Conservation (phyloP, 2,113 vertebrate species). For the Panthera tigris region DNA sequence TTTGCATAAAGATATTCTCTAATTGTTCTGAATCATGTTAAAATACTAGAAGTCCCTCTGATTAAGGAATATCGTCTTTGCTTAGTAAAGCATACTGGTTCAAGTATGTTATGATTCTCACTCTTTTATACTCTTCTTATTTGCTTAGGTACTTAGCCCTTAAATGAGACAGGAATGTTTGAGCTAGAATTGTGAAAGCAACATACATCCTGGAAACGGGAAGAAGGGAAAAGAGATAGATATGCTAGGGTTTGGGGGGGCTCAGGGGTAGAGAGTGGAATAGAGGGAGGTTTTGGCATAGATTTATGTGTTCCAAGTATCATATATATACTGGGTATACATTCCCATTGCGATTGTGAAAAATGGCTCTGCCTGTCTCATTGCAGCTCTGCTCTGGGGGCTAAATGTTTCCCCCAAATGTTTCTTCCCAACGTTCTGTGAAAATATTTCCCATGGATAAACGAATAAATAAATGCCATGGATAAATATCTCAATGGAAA, state of each 20-base stretch:
- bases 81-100: not conserved
- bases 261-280: accelerated
- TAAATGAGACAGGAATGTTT: not conserved
- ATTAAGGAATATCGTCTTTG: not conserved
- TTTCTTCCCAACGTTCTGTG: not conserved
- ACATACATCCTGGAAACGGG: not conserved
- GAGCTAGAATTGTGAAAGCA: not conserved
- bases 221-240: not conserved
- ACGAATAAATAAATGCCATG: not conserved
- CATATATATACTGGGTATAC: not conserved
- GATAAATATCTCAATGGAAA: not conserved
- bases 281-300: not conserved
- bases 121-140: not conserved
- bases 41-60: not conserved
- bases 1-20: not conserved
- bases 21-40: not conserved
- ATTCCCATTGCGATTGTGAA: not conserved
- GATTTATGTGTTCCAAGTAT: not conserved
- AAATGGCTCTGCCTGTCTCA: not conserved
- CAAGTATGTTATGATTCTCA: not conserved
- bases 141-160: not conserved
- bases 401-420: not conserved
- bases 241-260: not conserved
- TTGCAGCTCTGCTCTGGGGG: not conserved
- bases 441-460: not conserved